Base-by-base conservation (phyloP, 2,113 vertebrate genomes). In the Oceanites oceanicus region DNA sequence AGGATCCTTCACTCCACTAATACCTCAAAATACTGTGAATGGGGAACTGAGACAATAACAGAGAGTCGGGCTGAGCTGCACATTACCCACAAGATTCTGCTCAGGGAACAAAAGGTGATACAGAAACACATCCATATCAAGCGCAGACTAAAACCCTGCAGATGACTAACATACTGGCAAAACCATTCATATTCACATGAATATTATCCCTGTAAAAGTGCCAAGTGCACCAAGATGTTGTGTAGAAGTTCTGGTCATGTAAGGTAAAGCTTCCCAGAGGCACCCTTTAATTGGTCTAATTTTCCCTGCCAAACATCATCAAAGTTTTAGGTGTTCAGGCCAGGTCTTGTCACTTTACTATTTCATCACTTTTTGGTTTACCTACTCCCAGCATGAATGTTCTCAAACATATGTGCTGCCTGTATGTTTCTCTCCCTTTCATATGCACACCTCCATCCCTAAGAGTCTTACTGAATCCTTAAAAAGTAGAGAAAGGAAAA, bases 311-410 rank as follows among this genome's bases (percentile, higher is more conserved):
- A 97, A 97, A 95, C 82, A 91, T 81, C 93, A 96, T 96, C 94
- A 96, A 97, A 97, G 96, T 96, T 97, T 90, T 93, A 94, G 93
- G 95, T 95, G 88, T 97, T 97, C 95, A 96, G 95, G 97, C 96
- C 94, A 97, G 96, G 93, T 97, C 96, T 96, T 97, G 97, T 95
- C 95, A 95, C 91, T 97, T 96, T 26, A 95, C 74, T 85, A 58
- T 97, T 97, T 96, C 92, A 94, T 97, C 88, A 86, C 50, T 72
- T 96, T 95, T 86, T 96, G 80, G 74, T 81, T 96, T 97, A 89
- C 58, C 58, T 87, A 65, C 26, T 94, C 73, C 63, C 61, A 68
- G 86, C 36, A 81, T 40, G 73, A 91, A 88, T 21, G 63, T 72
- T 92, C 92, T 88, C 66, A 86, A 75, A 75, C 14, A 4, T 44